Percentiles rank a stretch among this genome's conserved stretches.
These are phyloP conservation scores for Cyclura pinguis DNA, from an alignment of 2,797 vertebrate genomes.

Conservation along the genomic window DNA sequence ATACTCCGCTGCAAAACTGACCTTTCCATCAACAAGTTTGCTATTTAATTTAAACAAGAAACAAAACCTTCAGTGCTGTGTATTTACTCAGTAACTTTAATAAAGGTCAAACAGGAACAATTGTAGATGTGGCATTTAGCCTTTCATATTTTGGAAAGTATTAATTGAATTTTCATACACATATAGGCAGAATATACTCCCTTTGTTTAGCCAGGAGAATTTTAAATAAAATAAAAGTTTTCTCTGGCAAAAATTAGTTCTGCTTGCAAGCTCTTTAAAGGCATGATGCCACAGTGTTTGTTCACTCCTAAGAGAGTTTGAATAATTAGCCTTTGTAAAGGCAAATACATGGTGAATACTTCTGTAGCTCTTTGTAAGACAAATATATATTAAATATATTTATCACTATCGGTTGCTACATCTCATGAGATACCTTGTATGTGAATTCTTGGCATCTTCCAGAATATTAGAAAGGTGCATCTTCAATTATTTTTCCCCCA, in stretches of 20 bases:
- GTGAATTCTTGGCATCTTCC: background rate
- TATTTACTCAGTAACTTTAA: constrained; percentile 83
- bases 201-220: constrained; percentile 61
- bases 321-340: background rate
- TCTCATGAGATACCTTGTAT: background rate
- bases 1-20: constrained; percentile 78
- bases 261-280: constrained; percentile 10
- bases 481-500: background rate
- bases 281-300: background rate
- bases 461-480: background rate
- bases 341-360: background rate
- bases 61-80: constrained; percentile 79
- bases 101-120: constrained; percentile 85
- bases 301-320: background rate
- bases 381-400: background rate
- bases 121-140: constrained; percentile 86
- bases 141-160: constrained; percentile 77
- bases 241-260: background rate
- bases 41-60: constrained; percentile 84
- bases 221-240: constrained; percentile 72
- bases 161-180: constrained; percentile 73
- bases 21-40: constrained; percentile 84
- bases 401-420: background rate
- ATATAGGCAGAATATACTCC: constrained; percentile 54
- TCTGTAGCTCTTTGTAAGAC: background rate